Conservation (phyloP, 2,113 vertebrate species). For the Dasyornis broadbenti region DNA sequence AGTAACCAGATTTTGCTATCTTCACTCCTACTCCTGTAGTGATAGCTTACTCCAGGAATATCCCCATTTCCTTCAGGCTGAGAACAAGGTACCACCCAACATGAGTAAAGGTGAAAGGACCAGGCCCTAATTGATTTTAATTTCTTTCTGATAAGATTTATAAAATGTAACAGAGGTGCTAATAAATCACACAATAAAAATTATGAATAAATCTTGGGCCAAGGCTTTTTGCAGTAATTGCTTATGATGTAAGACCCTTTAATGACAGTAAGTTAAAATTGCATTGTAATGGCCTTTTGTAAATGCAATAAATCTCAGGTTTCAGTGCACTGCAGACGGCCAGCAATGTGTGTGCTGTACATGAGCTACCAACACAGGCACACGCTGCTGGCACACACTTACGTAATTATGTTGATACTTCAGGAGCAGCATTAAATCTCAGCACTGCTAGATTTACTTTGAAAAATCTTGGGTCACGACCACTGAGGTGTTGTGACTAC, state of each 20-base stretch:
- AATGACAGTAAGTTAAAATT: conserved; percentile 59
- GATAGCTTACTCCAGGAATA: conserved; percentile 43
- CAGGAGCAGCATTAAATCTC: not conserved
- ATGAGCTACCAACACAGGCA: conserved; percentile 15
- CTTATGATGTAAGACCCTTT: conserved; percentile 55
- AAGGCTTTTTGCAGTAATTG: conserved; percentile 28
- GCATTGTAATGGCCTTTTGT: conserved; percentile 40
- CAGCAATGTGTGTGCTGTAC: conserved; percentile 5
- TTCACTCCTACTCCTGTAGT: conserved; percentile 31
- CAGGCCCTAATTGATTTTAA: not conserved
- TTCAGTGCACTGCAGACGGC: not conserved
- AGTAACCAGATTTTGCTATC: conserved; percentile 23
- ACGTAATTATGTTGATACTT: conserved; percentile 41
- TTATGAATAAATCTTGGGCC: conserved; percentile 26
- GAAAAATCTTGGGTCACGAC: not conserved
- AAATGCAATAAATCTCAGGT: conserved; percentile 37
- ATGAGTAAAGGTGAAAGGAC: not conserved
- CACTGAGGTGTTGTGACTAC: not conserved
- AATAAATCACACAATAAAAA: conserved; percentile 61
- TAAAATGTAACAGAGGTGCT: not conserved
- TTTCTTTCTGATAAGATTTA: conserved; percentile 41
- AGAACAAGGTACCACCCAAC: not conserved
- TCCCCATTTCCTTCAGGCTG: not conserved
- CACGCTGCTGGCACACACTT: conserved; percentile 14
- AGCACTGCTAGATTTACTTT: not conserved